Percentiles rank a stretch among this genome's conserved stretches.
Evolutionary conservation across 2,797 vertebrate species (phyloP).

Genomic region (Chrysocyon brachyurus): DNA sequence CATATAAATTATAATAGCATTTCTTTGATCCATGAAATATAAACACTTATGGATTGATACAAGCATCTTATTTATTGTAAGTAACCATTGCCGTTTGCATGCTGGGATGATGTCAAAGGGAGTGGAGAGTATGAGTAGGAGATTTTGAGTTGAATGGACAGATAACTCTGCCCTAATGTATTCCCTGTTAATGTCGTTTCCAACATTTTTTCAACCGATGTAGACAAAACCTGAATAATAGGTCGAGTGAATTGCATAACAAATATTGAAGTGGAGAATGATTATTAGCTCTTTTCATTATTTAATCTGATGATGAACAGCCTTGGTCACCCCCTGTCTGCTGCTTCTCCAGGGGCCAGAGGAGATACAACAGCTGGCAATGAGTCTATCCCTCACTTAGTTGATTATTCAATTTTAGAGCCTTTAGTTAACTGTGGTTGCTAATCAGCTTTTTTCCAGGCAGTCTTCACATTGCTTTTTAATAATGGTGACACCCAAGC

Average conservation of each 20-base stretch:
- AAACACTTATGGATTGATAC: background rate
- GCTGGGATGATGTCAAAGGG: background rate
- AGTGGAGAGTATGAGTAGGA: background rate
- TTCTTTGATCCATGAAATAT: background rate
- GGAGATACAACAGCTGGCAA: background rate
- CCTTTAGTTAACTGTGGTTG: background rate
- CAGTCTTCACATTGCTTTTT: background rate
- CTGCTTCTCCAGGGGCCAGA: background rate
- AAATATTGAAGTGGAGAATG: constrained; percentile 39
- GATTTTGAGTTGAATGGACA: background rate
- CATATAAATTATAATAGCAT: background rate
- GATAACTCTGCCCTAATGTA: background rate
- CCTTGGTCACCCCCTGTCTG: background rate
- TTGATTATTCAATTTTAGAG: constrained; percentile 10
- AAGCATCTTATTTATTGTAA: background rate
- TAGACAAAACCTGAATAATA: background rate
- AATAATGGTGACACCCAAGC: constrained; percentile 1
- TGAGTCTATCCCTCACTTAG: background rate
- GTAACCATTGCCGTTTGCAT: background rate
- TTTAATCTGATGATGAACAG: constrained; percentile 8
- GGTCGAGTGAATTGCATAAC: background rate
- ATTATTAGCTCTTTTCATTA: constrained; percentile 36
- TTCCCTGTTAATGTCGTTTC: background rate
- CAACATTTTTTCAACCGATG: constrained; percentile 1
- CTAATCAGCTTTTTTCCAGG: constrained; percentile 48